Evolutionary conservation across 2,113 vertebrate species (phyloP).

Genomic region (Datnioides undecimradiatus): DNA sequence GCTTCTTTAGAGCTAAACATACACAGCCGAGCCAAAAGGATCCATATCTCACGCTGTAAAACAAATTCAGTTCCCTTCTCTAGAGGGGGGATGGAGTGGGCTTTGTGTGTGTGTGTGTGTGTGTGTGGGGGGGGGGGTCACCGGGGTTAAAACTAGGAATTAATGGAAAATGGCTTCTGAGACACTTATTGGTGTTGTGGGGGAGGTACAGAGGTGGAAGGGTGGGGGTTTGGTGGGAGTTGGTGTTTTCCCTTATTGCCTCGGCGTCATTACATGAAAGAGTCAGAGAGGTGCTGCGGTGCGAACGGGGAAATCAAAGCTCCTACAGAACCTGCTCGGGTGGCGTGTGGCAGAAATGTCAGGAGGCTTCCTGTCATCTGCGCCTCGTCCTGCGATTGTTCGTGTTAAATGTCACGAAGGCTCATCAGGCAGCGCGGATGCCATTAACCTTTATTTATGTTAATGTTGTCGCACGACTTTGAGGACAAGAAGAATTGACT

Average conservation of each 20-base stretch:
- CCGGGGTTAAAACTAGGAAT: conserved; percentile 67
- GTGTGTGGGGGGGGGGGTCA: conserved; percentile 59
- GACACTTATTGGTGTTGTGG: conserved; percentile 62
- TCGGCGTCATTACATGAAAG: conserved; percentile 36
- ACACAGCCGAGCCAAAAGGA: conserved; percentile 20
- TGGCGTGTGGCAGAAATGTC: conserved; percentile 6
- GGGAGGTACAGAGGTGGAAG: conserved; percentile 51
- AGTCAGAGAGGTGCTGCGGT: not conserved
- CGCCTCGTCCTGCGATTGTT: conserved; percentile 12
- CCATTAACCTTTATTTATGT: conserved; percentile 18
- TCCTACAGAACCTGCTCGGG: not conserved
- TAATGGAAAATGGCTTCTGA: conserved; percentile 69
- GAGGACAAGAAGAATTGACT: not conserved
- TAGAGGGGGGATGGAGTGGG: conserved; percentile 41
- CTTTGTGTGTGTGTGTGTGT: conserved; percentile 54
- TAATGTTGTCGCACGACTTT: not conserved
- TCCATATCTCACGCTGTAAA: conserved; percentile 41
- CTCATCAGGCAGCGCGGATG: not conserved
- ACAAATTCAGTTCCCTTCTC: conserved; percentile 62
- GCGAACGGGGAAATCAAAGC: not conserved
- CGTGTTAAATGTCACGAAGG: not conserved
- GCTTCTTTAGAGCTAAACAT: conserved; percentile 18
- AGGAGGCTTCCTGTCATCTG: conserved; percentile 18
- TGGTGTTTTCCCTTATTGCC: conserved; percentile 12
- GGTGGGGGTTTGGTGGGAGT: not conserved